phyloP scores from a whole-genome alignment of 2,113 vertebrate genomes.

The Ptyas mucosa region DNA sequence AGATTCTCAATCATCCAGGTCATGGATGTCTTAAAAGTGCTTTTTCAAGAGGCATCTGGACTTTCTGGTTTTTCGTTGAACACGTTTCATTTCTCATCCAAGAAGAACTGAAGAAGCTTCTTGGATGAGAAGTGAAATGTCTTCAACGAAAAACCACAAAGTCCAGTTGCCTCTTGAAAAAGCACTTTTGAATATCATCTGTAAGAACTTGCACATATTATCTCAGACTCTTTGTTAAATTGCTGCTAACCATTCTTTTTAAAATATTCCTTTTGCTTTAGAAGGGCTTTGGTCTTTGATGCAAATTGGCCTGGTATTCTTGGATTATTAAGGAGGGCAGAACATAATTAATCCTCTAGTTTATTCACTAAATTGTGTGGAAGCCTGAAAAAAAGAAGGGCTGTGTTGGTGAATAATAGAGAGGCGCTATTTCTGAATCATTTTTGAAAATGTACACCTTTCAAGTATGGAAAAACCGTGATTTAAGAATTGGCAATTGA shows the following conservation, averaged over 20 bases:
- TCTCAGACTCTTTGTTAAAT: background rate
- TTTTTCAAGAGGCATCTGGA: too few species aligned
- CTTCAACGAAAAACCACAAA: too few species aligned
- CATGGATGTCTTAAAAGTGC: too few species aligned
- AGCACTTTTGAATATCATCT: background rate
- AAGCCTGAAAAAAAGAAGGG: background rate
- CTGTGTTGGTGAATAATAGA: background rate
- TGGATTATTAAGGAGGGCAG: background rate
- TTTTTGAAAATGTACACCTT: background rate
- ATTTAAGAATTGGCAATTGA: background rate
- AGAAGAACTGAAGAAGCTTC: too few species aligned
- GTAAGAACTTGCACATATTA: background rate
- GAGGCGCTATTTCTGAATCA: background rate
- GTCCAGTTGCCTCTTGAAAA: too few species aligned
- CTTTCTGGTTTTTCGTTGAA: too few species aligned
- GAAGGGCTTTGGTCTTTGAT: background rate
- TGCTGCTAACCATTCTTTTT: conserved; percentile 2
- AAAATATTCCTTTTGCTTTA: background rate
- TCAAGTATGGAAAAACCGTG: background rate
- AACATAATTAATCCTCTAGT: background rate
- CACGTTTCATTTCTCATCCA: too few species aligned
- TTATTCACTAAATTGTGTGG: background rate
- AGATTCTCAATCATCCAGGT: too few species aligned
- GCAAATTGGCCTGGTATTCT: background rate
- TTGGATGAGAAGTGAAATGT: too few species aligned